Evolutionary conservation across 1,140 invertebrate genomes (phyloP).

Genomic region (Aricia agestis): DNA sequence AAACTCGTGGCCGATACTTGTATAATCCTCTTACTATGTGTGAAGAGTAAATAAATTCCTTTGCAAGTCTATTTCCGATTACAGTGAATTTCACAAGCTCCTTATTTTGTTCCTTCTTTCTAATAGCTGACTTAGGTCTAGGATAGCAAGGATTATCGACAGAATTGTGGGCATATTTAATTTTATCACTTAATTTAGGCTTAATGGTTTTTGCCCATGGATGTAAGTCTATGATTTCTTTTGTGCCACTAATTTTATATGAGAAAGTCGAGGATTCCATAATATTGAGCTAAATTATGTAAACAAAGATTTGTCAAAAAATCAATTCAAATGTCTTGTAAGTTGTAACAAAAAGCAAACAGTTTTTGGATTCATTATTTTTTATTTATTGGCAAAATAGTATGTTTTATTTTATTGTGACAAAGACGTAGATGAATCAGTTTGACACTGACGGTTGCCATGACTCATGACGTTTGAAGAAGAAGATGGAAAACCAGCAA

Average conservation of each 20-base stretch:
- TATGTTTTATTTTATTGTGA: too few relatives aligned
- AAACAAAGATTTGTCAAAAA: too few relatives aligned
- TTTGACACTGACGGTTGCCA: too few relatives aligned
- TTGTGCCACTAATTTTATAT: slow-evolving; percentile 13
- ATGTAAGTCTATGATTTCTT: slow-evolving; percentile 36
- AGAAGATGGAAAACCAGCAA: too few relatives aligned
- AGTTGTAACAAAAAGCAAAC: too few relatives aligned
- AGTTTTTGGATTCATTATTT: too few relatives aligned
- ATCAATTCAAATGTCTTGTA: too few relatives aligned
- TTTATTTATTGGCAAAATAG: too few relatives aligned
- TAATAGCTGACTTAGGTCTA: neutral
- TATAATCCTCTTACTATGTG: slow-evolving; percentile 52
- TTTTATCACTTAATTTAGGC: slow-evolving; percentile 35
- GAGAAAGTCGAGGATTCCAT: too few relatives aligned
- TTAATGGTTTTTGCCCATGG: slow-evolving; percentile 55
- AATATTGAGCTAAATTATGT: too few relatives aligned
- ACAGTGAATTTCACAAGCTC: slow-evolving; percentile 47
- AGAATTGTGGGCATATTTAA: slow-evolving; percentile 56
- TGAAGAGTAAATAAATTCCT: slow-evolving; percentile 57
- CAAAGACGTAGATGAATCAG: too few relatives aligned
- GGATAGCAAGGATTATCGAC: slow-evolving; percentile 51
- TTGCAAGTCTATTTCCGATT: slow-evolving; percentile 52
- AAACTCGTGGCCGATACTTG: slow-evolving; percentile 50
- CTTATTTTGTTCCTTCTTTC: slow-evolving; percentile 28
- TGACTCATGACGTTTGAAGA: too few relatives aligned